These are phyloP conservation scores for Arrhopalites spinosus DNA, from an alignment of 2,888 invertebrate genomes.

Conservation along the genomic window DNA sequence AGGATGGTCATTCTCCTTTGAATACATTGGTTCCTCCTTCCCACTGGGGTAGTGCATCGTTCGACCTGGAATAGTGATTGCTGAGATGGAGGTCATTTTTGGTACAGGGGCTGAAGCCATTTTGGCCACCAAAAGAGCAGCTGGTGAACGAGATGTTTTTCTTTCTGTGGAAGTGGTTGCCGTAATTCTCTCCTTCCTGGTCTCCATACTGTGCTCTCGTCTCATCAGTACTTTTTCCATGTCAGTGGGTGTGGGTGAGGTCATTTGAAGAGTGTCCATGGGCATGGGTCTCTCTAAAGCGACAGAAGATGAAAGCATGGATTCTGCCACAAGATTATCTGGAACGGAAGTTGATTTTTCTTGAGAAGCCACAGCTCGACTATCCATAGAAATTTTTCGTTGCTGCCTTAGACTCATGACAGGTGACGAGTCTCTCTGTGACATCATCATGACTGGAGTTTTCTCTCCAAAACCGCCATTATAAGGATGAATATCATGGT, in stretches of 20 bases:
- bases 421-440: neutral
- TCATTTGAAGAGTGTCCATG: neutral
- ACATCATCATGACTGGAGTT: slow-evolving; percentile 30
- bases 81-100: slow-evolving; percentile 11
- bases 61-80: neutral
- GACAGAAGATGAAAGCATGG: neutral
- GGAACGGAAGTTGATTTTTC: neutral
- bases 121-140: neutral
- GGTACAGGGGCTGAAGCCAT: slow-evolving; percentile 14
- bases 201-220: neutral
- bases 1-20: too few species aligned
- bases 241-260: neutral
- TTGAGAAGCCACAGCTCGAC: neutral
- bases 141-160: neutral
- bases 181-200: neutral
- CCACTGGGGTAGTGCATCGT: slow-evolving; percentile 20
- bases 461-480: slow-evolving; percentile 41
- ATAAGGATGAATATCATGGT: slow-evolving; percentile 28
- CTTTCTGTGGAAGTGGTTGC: neutral
- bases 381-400: neutral
- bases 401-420: neutral
- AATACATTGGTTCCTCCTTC: too few species aligned
- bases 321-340: slow-evolving; percentile 11
- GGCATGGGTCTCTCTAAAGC: neutral
- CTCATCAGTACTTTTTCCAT: neutral